A percentile compares a stretch with the other conserved stretches of the same genome.
Conservation (phyloP, 2,113 vertebrate species). For the Gila orcuttii region DNA sequence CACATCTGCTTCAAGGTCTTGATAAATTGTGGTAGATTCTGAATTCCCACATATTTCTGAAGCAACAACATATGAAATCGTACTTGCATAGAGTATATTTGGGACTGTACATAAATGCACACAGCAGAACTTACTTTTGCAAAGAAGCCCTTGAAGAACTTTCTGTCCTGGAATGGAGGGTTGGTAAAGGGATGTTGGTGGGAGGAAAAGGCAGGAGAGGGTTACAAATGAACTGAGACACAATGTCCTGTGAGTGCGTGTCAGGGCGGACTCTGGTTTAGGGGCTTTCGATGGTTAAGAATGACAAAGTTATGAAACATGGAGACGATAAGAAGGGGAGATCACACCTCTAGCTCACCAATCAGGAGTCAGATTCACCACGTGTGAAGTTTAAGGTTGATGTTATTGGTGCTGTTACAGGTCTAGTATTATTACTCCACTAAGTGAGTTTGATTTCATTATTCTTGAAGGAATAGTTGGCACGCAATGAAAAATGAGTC, state of each 20-base stretch:
- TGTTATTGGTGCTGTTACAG: conserved; percentile 32
- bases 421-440: conserved; percentile 28
- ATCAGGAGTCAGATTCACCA: conserved; percentile 30
- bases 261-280: neutral
- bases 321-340: conserved; percentile 38
- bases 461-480: neutral
- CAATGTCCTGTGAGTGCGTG: conserved; percentile 74
- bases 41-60: neutral
- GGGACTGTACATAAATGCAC: conserved; percentile 50
- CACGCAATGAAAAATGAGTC: neutral
- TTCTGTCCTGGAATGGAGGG: conserved; percentile 98
- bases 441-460: conserved; percentile 14
- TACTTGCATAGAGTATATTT: conserved; percentile 14
- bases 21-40: too few species aligned
- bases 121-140: conserved; percentile 96
- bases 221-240: conserved; percentile 88
- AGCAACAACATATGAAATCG: neutral
- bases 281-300: conserved; percentile 47
- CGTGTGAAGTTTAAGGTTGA: neutral
- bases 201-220: conserved; percentile 93
- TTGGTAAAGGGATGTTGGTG: conserved; percentile 72
- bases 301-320: conserved; percentile 32
- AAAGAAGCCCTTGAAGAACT: conserved; percentile 99
- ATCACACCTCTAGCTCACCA: conserved; percentile 47
- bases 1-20: too few species aligned